These are phyloP conservation scores for Brassicogethes aeneus DNA, from an alignment of 2,888 invertebrate species.

Conservation along the genomic window DNA sequence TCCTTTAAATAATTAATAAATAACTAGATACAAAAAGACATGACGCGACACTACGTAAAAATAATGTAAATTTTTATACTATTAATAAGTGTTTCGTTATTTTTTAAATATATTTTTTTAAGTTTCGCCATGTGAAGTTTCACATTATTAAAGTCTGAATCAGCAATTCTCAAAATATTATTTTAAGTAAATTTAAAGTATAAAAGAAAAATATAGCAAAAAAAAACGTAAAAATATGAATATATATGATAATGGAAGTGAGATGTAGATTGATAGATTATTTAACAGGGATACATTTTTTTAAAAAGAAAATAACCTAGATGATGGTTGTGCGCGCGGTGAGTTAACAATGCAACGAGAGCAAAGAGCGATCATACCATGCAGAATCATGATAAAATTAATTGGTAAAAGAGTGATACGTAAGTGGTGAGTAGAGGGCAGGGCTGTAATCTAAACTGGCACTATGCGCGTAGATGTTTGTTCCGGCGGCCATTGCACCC, in stretches of 20 bases:
- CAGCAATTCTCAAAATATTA: constrained; percentile 44
- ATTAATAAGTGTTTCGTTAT: constrained; percentile 37
- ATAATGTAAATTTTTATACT: constrained; percentile 34
- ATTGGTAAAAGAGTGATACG: constrained; percentile 9
- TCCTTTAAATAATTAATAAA: background rate
- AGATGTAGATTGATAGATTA: constrained; percentile 25
- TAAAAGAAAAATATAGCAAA: constrained; percentile 31
- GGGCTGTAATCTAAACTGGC: constrained; percentile 41
- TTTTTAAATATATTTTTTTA: constrained; percentile 40
- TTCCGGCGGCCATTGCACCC: constrained; percentile 21
- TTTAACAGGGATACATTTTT: too few species aligned
- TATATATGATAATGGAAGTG: constrained; percentile 24
- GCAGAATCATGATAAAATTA: constrained; percentile 14
- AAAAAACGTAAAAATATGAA: constrained; percentile 29
- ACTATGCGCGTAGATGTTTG: constrained; percentile 26
- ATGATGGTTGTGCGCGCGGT: constrained; percentile 18
- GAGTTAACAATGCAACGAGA: constrained; percentile 17
- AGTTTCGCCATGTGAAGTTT: constrained; percentile 38
- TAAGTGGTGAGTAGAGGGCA: constrained; percentile 17
- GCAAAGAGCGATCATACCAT: constrained; percentile 10
- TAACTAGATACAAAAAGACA: constrained; percentile 32
- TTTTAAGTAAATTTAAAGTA: constrained; percentile 36
- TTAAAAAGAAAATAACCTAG: constrained; percentile 13
- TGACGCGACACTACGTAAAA: constrained; percentile 36
- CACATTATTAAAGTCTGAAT: constrained; percentile 43